A percentile compares a stretch with the other conserved stretches of the same genome.
These are phyloP conservation scores for Hippocampus comes DNA, from an alignment of 2,113 vertebrate genomes.

Conservation along the genomic window DNA sequence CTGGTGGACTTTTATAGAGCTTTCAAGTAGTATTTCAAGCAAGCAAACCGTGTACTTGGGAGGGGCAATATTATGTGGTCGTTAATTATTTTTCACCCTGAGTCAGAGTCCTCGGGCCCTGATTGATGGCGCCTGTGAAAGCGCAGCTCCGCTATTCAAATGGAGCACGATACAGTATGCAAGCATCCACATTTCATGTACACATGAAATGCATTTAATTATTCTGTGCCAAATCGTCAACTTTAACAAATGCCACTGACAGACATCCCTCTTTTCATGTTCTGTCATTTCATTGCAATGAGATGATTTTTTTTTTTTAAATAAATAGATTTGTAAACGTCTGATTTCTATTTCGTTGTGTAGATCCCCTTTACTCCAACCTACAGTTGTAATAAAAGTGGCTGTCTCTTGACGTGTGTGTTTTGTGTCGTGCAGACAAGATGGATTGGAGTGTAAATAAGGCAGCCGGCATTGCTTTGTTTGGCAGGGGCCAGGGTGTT, in stretches of 20 bases:
- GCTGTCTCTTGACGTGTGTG: neutral
- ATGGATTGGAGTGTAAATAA: neutral
- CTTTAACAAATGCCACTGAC: constrained; percentile 13
- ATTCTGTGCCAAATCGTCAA: constrained; percentile 22
- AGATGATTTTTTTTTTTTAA: constrained; percentile 40
- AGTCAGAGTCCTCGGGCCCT: neutral
- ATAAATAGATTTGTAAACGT: constrained; percentile 65
- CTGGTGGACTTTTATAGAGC: constrained; percentile 7
- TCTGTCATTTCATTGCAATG: constrained; percentile 33
- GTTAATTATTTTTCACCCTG: neutral
- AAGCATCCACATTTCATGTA: neutral
- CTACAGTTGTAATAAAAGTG: neutral
- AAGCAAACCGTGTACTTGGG: constrained; percentile 3
- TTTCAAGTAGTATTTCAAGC: constrained; percentile 22
- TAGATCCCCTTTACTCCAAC: neutral
- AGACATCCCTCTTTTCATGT: constrained; percentile 32
- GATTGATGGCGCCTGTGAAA: constrained; percentile 3
- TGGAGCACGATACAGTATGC: neutral
- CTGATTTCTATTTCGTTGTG: neutral
- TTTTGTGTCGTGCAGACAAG: neutral
- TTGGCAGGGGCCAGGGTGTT: neutral
- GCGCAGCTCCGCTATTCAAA: constrained; percentile 10
- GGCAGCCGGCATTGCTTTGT: neutral
- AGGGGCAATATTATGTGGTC: constrained; percentile 31
- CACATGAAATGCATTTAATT: constrained; percentile 2